phyloP scores from a whole-genome alignment of 2,113 vertebrate species.

The Bos taurus region ARS-UCD2.0 NC_037337.1:46733501-46734000 shows the following conservation, averaged over 20 bases:
- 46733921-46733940: background rate
- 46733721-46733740: background rate
- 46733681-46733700: conserved; percentile 3
- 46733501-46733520: background rate
- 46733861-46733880: background rate
- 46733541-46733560: background rate
- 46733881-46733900: background rate
- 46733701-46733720: background rate
- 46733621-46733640: background rate
- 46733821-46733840: background rate
- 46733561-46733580: background rate
- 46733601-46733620: background rate
- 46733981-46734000: background rate
- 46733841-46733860: background rate
- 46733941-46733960: background rate
- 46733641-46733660: background rate
- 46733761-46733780: background rate
- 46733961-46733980: background rate
- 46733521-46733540: background rate
- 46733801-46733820: background rate
- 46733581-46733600: background rate
- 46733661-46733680: background rate
- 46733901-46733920: background rate
- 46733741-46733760: background rate
- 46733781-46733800: background rate